Conservation (phyloP, 2,113 vertebrate genomes). For the Neodon shergylaensis region DNA sequence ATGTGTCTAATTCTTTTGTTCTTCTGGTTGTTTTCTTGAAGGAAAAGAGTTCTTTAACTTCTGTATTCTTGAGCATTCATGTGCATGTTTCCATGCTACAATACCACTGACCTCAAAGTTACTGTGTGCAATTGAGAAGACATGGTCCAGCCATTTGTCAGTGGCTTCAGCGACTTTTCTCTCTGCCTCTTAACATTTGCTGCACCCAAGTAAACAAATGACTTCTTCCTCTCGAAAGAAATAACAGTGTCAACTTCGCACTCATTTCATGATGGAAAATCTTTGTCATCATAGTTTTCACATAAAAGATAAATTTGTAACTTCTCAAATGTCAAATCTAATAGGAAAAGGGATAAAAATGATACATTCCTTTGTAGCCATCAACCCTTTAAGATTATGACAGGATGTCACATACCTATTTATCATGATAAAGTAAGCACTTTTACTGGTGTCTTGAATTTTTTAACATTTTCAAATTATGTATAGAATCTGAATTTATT, state of each 20-base stretch:
- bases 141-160: background rate
- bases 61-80: fast-evolving
- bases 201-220: conserved; percentile 16
- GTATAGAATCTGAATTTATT: background rate
- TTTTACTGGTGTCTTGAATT: conserved; percentile 47
- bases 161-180: background rate
- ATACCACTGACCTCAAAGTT: background rate
- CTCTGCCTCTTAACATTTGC: background rate
- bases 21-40: background rate
- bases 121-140: background rate
- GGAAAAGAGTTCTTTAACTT: background rate
- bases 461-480: conserved; percentile 8
- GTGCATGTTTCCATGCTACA: background rate
- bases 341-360: conserved; percentile 62
- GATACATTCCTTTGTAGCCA: conserved; percentile 59
- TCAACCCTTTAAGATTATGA: conserved; percentile 63
- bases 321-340: conserved; percentile 69
- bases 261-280: conserved; percentile 75
- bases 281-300: conserved; percentile 67
- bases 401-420: conserved; percentile 67
- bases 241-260: conserved; percentile 64
- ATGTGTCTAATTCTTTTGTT: background rate
- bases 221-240: conserved; percentile 33
- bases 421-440: conserved; percentile 69
- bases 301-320: conserved; percentile 59